A percentile compares a stretch with the other conserved stretches of the same genome.
phyloP scores from a whole-genome alignment of 2,888 invertebrate genomes.

The Dryobotodes eremita region DNA sequence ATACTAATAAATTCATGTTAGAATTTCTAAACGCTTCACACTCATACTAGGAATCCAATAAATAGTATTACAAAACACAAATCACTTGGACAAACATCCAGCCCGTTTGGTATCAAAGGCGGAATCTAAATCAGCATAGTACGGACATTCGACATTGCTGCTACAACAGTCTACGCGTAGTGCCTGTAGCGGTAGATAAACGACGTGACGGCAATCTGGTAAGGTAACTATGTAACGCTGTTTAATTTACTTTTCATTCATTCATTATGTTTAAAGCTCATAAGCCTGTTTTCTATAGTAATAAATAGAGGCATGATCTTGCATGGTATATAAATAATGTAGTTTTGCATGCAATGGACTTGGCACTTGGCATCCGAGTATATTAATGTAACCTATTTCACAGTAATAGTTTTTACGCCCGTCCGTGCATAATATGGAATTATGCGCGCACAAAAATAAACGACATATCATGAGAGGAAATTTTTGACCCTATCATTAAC shows the following conservation, averaged over 20 bases:
- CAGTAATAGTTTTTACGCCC: not conserved
- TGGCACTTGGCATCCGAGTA: not conserved
- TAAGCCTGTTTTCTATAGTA: not conserved
- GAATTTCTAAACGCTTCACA: constrained; percentile 48
- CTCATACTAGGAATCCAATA: constrained; percentile 39
- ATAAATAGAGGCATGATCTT: not conserved
- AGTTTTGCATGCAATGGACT: not conserved
- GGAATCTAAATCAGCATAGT: constrained; percentile 59
- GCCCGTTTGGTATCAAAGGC: constrained; percentile 54
- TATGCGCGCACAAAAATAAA: constrained; percentile 26
- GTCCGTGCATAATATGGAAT: constrained; percentile 5
- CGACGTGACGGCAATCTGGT: constrained; percentile 35
- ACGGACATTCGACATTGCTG: constrained; percentile 46
- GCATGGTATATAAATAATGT: not conserved
- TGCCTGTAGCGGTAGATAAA: constrained; percentile 47
- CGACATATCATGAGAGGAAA: constrained; percentile 41
- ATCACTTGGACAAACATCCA: constrained; percentile 60
- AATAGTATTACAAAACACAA: constrained; percentile 55
- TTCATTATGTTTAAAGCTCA: constrained; percentile 11
- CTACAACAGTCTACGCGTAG: constrained; percentile 29
- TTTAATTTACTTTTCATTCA: constrained; percentile 30
- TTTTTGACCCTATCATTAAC: constrained; percentile 56
- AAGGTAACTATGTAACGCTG: constrained; percentile 13
- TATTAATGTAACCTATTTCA: not conserved
- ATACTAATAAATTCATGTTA: constrained; percentile 26